Base-by-base conservation (phyloP, 1,140 invertebrate genomes). In the Diachasmimorpha longicaudata region DNA sequence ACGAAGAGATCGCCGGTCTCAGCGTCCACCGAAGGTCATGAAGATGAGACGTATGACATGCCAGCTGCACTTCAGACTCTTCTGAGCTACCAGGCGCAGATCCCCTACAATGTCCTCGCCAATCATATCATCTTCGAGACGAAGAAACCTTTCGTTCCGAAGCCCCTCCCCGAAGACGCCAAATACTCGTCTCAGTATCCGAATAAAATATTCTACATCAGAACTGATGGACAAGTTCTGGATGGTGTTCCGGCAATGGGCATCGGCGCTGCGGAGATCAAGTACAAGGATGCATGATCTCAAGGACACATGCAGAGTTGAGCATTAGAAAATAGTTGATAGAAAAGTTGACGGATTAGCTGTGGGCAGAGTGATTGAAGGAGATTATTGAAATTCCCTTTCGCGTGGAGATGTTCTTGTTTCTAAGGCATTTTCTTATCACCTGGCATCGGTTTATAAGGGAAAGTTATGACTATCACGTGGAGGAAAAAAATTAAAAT, bases 21-120 rank as follows among this genome's bases (percentile, higher is more conserved):
- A n/a, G 66, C 46, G 23, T 14, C 58, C 74, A 10, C 63, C 75
- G 0, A 0, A 68, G 5, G 63, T 77, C n/a, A 68, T 80, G 39
- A 82, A 76, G 21, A 76, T 25, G 36, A 70, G 25, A 31, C 23
- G 19, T 21, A 63, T n/a, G 21, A 70, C 13, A 87, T 88, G 86
- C 87, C 88, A 1, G 52, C 31, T 4, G 83, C 81, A 42, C 83
- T 89, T 10, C 85, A 86, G 42, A 81, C 86, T 25, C 63, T 89
- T n/a, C 23, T 89, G 2, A 80, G 85, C 1, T 84, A 82, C 39
- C 88, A 89, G 25, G 83, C 87, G 0, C 84, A 86, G 68, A 82
- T 84, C 13, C 88, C 88, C 0, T 89, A 89, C 44, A 84, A 88
- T 52, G 86, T 88, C 0, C 87, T 87, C 3, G 87, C 88, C 0